Base-by-base conservation (phyloP, 2,888 invertebrate species). In the Lasioglossum villosulum region DNA sequence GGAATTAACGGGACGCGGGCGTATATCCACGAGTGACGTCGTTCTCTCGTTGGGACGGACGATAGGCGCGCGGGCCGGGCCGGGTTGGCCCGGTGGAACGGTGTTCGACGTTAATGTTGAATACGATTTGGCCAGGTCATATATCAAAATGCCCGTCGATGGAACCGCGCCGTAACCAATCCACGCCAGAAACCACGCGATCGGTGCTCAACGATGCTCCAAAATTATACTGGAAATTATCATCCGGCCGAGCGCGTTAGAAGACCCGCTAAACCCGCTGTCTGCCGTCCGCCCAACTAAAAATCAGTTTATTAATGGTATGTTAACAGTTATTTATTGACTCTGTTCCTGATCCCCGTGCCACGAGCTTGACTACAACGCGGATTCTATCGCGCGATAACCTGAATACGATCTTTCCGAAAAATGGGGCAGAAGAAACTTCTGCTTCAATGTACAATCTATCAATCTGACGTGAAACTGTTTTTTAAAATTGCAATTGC, bases 201-300 rank as follows among this genome's bases (percentile, higher is more conserved):
- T 80, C 86, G 70, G 23, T 71, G 86, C 76, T 79, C 76, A 74
- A 79, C 86, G 86, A 77, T 74, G 79, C 76, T 76, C 83, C 78
- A 80, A 86, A 86, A 87, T 87, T 87, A 87, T 87, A 83, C 87
- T 83, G 83, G 75, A 80, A 87, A 87, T 87, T 83, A 87, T 87
- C 86, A 86, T 80, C 59, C 45, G 52, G 19, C 48, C 72, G 56
- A 59, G 45, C 56, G 66, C 73, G 70, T 63, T 37, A 71, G 71
- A 83, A 86, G 71, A 72, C 78, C 68, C 14, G 66, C 63, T 77
- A 83, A 86, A 76, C 77, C 73, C 76, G 73, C 74, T 75, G 76
- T 75, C 86, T 52, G 52, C 14, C 39, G 12, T 3, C 34, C 73
- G 52, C 23, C 39, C 14, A 30, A 70, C 56, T 70, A 86, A 87